Base-by-base conservation (phyloP, 2,797 vertebrate genomes). In the Spheniscus humboldti region DNA sequence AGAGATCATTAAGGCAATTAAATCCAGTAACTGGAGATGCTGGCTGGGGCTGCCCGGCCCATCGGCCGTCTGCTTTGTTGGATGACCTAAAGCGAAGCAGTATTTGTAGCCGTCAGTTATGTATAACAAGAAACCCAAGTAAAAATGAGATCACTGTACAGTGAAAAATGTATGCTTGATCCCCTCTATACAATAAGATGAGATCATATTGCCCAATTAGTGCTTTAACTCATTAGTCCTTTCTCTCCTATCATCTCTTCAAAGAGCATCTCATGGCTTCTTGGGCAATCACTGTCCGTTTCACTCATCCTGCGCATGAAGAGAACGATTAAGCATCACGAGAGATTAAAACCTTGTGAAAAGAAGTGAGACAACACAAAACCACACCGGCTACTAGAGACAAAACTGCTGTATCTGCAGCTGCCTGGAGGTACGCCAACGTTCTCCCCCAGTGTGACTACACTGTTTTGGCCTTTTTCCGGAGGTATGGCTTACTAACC, bases 51-150 rank as follows among this genome's bases (percentile, higher is more conserved):
- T 91, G 92, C 43, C 91, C 86, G 1, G 91, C 93, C 96, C 95
- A 93, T 30, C 81, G 90, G 23, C 96, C 90, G 1, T 97, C 97
- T 16, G 92, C 91, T 72, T 84, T 96, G 88, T 73, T 96, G 47
- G 96, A 97, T 18, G 92, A 97, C 88, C 97, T 97, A 92, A 59
- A 57, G 33, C 16, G 50, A 77, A 68, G 86, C 4, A 68, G 53
- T 20, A 43, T 71, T 41, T 35, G 17, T 24, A 75, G 55, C 55
- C 17, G 62, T 67, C 45, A 60, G 33, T 74, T 47, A 25, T 4
- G 18, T 25, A 13, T 19, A 47, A 23, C n/a, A 39, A 39, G 30
- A 47, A 73, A 69, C 31, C 3, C 12, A 18, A 55, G 20, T 22
- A n/a, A n/a, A 88, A 74, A 33, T 23, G 28, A 45, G 30, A 39